phyloP scores from a whole-genome alignment of 2,113 vertebrate species.

The Microcebus griseorufus region DNA sequence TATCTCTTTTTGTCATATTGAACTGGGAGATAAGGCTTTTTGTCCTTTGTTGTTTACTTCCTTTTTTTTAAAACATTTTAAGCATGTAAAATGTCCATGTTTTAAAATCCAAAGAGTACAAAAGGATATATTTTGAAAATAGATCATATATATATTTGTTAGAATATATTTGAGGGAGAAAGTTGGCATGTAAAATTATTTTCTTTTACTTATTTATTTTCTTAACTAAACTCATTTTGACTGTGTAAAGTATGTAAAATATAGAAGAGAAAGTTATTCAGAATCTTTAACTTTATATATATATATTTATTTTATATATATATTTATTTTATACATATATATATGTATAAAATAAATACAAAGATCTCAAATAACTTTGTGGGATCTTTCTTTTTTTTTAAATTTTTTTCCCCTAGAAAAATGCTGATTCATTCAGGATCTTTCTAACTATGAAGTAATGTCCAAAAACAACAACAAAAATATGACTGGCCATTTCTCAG shows the following conservation, averaged over 20 bases:
- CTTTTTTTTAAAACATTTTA: slow-evolving; percentile 8
- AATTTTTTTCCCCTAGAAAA: too few relatives aligned
- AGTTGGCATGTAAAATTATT: not conserved
- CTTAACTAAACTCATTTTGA: slow-evolving; percentile 33
- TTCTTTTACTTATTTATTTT: slow-evolving; percentile 33
- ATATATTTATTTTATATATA: not conserved
- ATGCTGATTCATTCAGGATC: not conserved
- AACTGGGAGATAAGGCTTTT: slow-evolving; percentile 19
- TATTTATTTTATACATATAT: not conserved
- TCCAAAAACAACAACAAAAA: not conserved
- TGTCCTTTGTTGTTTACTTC: slow-evolving; percentile 4
- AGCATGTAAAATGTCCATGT: not conserved
- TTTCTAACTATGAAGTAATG: not conserved
- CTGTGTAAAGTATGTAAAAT: not conserved
- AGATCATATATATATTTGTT: not conserved
- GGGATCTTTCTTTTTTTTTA: not conserved
- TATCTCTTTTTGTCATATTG: not conserved
- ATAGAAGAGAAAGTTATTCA: not conserved
- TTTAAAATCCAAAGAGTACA: slow-evolving; percentile 38
- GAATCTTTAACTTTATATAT: not conserved
- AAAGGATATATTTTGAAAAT: slow-evolving; percentile 28
- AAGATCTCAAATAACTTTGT: not conserved
- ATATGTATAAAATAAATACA: not conserved
- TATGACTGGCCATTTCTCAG: not conserved
- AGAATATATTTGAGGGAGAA: not conserved